Conservation (phyloP, 2,888 invertebrate species). For the Pseudococcus jackbeardsleyi region DNA sequence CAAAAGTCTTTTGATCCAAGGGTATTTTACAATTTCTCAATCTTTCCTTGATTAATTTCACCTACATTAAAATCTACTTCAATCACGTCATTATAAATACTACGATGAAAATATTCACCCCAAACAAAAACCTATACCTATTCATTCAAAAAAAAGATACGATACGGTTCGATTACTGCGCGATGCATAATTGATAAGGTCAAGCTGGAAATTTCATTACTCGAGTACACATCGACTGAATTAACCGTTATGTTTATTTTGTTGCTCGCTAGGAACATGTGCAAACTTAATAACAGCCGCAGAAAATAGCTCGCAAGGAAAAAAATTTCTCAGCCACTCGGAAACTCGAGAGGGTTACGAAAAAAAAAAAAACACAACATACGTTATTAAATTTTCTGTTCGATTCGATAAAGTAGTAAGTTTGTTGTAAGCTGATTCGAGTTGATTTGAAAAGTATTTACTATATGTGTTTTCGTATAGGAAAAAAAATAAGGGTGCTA, state of each 20-base stretch:
- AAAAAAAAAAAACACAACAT: constrained; percentile 19
- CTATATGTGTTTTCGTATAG: neutral
- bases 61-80: no score
- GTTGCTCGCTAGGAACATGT: constrained; percentile 20
- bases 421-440: constrained; percentile 29
- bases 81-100: no score
- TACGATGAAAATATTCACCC: neutral
- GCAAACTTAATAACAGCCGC: constrained; percentile 19
- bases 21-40: no score
- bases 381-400: constrained; percentile 37
- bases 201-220: constrained; percentile 29
- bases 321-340: neutral
- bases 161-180: neutral
- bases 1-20: no score
- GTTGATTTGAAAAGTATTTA: constrained; percentile 33
- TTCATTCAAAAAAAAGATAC: neutral
- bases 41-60: no score
- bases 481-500: neutral
- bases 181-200: constrained; percentile 35
- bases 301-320: neutral
- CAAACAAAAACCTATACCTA: neutral
- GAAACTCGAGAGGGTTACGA: neutral
- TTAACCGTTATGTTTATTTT: constrained; percentile 40
- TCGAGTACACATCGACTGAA: constrained; percentile 20
- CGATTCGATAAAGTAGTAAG: constrained; percentile 16